A percentile compares a stretch with the other conserved stretches of the same genome.
Conservation (phyloP, 1,140 invertebrate genomes). For the Saccostrea echinata region DNA sequence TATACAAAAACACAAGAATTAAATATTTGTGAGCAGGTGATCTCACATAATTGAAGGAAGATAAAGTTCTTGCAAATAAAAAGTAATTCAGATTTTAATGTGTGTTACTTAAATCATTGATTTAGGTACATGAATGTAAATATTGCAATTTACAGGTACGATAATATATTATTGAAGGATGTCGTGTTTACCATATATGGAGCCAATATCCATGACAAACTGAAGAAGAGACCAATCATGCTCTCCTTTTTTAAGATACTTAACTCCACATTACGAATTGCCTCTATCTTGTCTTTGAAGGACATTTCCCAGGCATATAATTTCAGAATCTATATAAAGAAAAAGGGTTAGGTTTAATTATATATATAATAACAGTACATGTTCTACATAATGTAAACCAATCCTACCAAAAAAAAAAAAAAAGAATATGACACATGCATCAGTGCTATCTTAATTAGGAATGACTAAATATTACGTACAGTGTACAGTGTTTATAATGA, state of each 20-base stretch:
- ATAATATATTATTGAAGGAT: background rate
- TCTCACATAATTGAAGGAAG: no score
- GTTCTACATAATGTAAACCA: background rate
- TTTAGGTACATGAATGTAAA: background rate
- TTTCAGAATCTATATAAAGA: conserved; percentile 72
- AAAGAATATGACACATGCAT: no score
- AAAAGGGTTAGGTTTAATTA: background rate
- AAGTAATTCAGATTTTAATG: no score
- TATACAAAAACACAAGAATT: no score
- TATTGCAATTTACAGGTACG: background rate
- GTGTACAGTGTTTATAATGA: no score
- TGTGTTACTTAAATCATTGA: background rate
- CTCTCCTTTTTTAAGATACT: conserved; percentile 78
- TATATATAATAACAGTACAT: background rate
- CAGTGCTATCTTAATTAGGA: no score
- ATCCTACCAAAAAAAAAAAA: background rate
- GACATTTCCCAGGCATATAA: conserved; percentile 79
- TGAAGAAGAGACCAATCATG: conserved; percentile 84
- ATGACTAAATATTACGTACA: no score
- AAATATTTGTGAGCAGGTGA: no score
- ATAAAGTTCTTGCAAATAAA: no score
- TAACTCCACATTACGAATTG: conserved; percentile 80
- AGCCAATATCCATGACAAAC: conserved; percentile 96
- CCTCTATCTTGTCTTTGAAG: conserved; percentile 79
- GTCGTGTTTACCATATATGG: conserved; percentile 86